Evolutionary conservation across 2,797 vertebrate species (phyloP).

Genomic region (Labeo calbasu): DNA sequence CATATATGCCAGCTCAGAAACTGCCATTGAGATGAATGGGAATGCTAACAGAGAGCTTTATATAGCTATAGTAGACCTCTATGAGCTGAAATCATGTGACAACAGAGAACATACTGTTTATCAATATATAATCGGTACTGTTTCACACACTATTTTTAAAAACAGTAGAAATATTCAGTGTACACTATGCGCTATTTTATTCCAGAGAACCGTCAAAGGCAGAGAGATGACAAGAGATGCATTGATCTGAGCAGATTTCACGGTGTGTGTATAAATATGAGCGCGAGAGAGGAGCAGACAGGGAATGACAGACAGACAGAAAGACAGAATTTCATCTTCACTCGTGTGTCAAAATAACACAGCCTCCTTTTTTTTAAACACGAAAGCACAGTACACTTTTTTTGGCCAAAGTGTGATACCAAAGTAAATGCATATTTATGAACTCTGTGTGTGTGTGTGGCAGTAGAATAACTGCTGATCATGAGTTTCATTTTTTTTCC

Average conservation of each 20-base stretch:
- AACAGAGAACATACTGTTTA: not conserved
- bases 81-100: not conserved
- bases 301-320: conserved; percentile 35
- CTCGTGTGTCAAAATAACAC: conserved; percentile 38
- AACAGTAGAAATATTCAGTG: not conserved
- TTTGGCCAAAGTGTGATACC: conserved; percentile 20
- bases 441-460: conserved; percentile 82
- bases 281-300: not conserved
- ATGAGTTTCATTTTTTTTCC: conserved; percentile 84
- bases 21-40: not conserved
- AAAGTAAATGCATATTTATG: conserved; percentile 50
- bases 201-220: not conserved
- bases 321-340: conserved; percentile 27
- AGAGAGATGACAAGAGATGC: conserved; percentile 58
- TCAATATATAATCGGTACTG: not conserved
- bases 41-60: not conserved
- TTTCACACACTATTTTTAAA: not conserved
- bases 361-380: conserved; percentile 1
- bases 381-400: conserved; percentile 2
- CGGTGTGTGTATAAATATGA: not conserved
- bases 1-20: not conserved
- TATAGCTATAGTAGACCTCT: not conserved
- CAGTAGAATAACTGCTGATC: conserved; percentile 92
- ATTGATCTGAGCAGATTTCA: conserved; percentile 19
- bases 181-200: not conserved